Conservation (phyloP, 1,140 invertebrate genomes). For the Apis cerana region DNA sequence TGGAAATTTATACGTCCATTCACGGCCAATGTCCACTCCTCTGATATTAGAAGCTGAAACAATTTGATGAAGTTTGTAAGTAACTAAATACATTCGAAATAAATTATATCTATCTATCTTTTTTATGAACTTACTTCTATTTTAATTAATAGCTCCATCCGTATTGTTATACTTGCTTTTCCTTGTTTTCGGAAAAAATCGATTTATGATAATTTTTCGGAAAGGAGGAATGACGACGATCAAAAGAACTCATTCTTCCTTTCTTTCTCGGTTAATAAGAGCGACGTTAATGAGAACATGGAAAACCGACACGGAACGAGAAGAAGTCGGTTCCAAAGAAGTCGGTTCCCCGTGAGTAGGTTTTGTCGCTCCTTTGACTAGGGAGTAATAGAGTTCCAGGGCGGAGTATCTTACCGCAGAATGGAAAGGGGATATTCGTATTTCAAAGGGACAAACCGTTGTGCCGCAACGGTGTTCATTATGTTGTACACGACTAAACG, state of each 20-base stretch:
- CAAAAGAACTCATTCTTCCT: not conserved
- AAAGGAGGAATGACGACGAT: not conserved
- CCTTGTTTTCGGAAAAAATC: too few relatives aligned
- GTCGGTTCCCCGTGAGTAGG: conserved; percentile 32
- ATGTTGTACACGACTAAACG: conserved; percentile 51
- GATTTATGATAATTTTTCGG: not conserved
- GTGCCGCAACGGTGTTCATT: conserved; percentile 60
- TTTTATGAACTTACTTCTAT: too few relatives aligned
- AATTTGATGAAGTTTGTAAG: not conserved
- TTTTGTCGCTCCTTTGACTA: conserved; percentile 55
- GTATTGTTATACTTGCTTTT: too few relatives aligned
- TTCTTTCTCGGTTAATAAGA: conserved; percentile 38
- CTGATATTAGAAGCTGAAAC: conserved; percentile 8
- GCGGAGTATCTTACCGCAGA: conserved; percentile 59
- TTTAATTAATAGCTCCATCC: not conserved
- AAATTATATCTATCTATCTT: not conserved
- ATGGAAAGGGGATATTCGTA: conserved; percentile 58
- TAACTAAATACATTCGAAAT: too few relatives aligned
- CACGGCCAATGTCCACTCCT: conserved; percentile 37
- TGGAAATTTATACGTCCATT: conserved; percentile 25
- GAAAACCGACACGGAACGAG: conserved; percentile 59
- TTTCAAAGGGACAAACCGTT: conserved; percentile 65
- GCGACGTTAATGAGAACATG: conserved; percentile 53
- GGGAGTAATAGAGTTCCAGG: conserved; percentile 63
- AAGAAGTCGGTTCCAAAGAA: conserved; percentile 54